Evolutionary conservation across 2,888 invertebrate genomes (phyloP), one percentile per base, ranked within the genome.

Genomic region (Lacanobia oleracea): DNA sequence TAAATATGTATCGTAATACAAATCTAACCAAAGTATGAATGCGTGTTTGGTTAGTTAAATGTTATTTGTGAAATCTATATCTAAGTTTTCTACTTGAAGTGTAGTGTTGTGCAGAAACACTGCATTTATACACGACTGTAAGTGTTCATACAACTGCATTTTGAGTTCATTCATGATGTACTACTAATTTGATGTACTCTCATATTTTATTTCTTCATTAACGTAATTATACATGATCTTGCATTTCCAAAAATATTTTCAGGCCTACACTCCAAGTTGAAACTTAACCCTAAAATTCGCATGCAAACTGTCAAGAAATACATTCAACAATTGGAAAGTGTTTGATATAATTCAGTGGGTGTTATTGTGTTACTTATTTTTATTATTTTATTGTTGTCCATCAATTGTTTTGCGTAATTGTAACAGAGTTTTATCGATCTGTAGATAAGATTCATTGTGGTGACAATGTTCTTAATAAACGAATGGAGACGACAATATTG

Each of bases 371-470:
- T 92, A 89, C 85, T 85, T 86, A 86, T 89, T 90, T 93, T 93
- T 90, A 92, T 94, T 95, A 92, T 94, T 95, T 95, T 93, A 92
- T 95, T 95, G 95, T 95, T 95, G 93, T 93, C 92, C 92, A 88
- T 91, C 94, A 90, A 92, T 94, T 95, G 92, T 94, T 95, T 88
- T 94, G 88, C 92, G 91, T 93, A 87, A 84, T 92, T 93, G 90
- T 94, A 93, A 93, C 92, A 95, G 94, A 95, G 94, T 91, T 95
- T 95, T 94, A 95, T 95, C 91, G 88, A 90, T 93, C 89, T 92
- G 92, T 93, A 91, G 89, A 89, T 93, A 90, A 90, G 74, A 83
- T 89, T 87, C 90, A 93, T 94, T 95, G 94, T 94, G 90, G 73
- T 90, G 86, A 92, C 92, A 93, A 93, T 94, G 94, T 94, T 94